phyloP scores from a whole-genome alignment of 2,888 invertebrate species.

The Halocaridina rubra region DNA sequence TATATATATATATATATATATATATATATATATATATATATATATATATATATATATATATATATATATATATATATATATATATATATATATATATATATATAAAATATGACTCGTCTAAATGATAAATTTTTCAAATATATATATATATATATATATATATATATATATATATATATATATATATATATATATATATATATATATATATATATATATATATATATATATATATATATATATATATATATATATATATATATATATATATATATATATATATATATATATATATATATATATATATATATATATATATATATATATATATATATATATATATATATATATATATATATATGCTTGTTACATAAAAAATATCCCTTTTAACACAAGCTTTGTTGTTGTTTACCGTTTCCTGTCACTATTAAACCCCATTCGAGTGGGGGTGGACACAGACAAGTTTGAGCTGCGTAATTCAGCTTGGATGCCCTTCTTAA shows the following conservation, averaged over 20 bases:
- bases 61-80: constrained; percentile 1
- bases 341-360: background rate
- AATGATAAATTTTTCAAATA: background rate
- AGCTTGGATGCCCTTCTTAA: too few relatives aligned
- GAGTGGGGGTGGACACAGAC: too few relatives aligned
- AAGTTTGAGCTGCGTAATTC: too few relatives aligned
- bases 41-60: background rate
- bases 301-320: background rate
- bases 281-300: background rate
- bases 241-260: constrained; percentile 1
- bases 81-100: constrained; percentile 8
- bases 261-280: background rate
- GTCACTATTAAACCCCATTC: too few relatives aligned
- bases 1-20: constrained; percentile 8
- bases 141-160: background rate
- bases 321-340: background rate
- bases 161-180: background rate
- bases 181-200: constrained; percentile 2
- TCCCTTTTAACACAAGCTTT: too few relatives aligned
- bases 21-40: constrained; percentile 8
- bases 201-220: background rate
- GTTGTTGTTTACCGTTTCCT: too few relatives aligned
- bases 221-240: background rate
- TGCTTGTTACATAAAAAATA: too few relatives aligned
- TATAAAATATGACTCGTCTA: background rate